Percentiles rank a stretch among this genome's conserved stretches.
These are phyloP conservation scores for Bembecia ichneumoniformis DNA, from an alignment of 2,888 invertebrate genomes.

Conservation along the genomic window DNA sequence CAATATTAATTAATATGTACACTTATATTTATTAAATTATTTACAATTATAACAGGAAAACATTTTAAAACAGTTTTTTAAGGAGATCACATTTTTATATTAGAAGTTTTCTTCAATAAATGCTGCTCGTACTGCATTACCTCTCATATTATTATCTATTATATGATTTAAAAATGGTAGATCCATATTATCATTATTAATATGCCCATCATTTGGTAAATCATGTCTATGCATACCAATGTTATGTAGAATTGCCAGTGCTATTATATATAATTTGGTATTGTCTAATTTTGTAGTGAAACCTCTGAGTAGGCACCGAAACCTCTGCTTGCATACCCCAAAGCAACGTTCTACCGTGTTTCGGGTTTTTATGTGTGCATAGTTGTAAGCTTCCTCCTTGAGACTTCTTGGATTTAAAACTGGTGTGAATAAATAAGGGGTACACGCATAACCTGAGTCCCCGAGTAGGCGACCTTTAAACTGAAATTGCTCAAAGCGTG, in stretches of 20 bases:
- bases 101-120: neutral
- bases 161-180: neutral
- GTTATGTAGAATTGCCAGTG: neutral
- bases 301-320: constrained; percentile 10
- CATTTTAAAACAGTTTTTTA: no score
- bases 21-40: no score
- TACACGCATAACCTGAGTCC: constrained; percentile 7
- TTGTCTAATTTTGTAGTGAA: neutral
- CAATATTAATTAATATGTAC: no score
- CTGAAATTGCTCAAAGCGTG: constrained; percentile 5
- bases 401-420: no score
- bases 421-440: neutral
- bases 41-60: no score
- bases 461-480: constrained; percentile 8
- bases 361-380: constrained; percentile 1
- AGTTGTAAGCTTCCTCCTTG: no score
- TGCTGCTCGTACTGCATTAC: neutral
- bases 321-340: constrained; percentile 12
- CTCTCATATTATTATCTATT: neutral
- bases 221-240: neutral
- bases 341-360: constrained; percentile 12
- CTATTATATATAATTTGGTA: neutral
- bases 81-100: neutral
- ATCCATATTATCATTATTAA: neutral
- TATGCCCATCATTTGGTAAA: neutral